Conservation (phyloP, 2,888 invertebrate genomes). For the Meloe dianella region DNA sequence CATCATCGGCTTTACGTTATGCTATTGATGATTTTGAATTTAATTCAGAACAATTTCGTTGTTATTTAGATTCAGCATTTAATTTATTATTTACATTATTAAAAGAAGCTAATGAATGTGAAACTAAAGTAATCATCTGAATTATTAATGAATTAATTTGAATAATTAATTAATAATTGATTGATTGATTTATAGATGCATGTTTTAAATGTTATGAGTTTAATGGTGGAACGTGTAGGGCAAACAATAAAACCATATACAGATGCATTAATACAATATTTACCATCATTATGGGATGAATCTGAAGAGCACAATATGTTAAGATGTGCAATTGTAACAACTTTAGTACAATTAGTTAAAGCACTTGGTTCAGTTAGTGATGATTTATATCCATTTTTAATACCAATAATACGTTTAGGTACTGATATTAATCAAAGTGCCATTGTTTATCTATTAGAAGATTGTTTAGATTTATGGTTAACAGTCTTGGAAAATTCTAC, state of each 20-base stretch:
- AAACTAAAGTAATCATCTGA: constrained; percentile 76
- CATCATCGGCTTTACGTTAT: constrained; percentile 82
- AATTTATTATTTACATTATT: constrained; percentile 81
- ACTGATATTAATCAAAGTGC: constrained; percentile 80
- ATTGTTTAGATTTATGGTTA: constrained; percentile 90
- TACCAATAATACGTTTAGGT: constrained; percentile 73
- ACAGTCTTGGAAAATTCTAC: constrained; percentile 81
- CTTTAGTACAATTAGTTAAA: constrained; percentile 85
- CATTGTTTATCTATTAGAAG: constrained; percentile 90
- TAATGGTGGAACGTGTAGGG: constrained; percentile 86
- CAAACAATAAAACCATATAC: constrained; percentile 74
- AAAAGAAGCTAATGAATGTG: constrained; percentile 88
- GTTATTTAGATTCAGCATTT: constrained; percentile 81
- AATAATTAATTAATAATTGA: neutral
- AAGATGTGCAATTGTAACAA: constrained; percentile 87
- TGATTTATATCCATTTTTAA: constrained; percentile 67
- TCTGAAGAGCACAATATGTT: constrained; percentile 89
- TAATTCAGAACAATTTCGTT: constrained; percentile 82
- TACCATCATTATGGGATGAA: constrained; percentile 88
- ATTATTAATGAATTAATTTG: neutral
- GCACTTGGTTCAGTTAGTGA: constrained; percentile 65
- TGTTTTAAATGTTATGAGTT: constrained; percentile 87
- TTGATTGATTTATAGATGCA: constrained; percentile 73
- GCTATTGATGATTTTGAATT: constrained; percentile 94
- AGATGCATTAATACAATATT: constrained; percentile 76